A percentile compares a stretch with the other conserved stretches of the same genome.
These are phyloP conservation scores for Synchiropus splendidus DNA, from an alignment of 2,113 vertebrate species.

Conservation along the genomic window DNA sequence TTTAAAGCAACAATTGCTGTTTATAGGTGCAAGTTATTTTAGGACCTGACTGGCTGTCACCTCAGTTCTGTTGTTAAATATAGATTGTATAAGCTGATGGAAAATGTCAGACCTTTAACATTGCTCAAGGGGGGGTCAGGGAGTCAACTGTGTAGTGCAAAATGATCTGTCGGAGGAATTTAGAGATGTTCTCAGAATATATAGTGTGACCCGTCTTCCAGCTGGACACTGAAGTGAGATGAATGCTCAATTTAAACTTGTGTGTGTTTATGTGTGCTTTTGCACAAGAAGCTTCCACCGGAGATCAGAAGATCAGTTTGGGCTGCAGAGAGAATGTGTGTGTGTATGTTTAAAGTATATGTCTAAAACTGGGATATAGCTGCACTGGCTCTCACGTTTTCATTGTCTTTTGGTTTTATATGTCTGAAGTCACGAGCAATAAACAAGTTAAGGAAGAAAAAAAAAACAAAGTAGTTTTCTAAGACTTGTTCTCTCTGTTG, in stretches of 20 bases:
- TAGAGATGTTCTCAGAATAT: too few relatives aligned
- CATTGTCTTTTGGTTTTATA: constrained; percentile 32
- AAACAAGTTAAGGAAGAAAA: constrained; percentile 26
- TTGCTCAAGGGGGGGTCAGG: constrained; percentile 12
- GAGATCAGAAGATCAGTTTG: too few relatives aligned
- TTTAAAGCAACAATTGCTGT: too few relatives aligned
- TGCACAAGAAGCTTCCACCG: too few relatives aligned
- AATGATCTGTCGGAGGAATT: too few relatives aligned
- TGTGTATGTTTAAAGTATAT: constrained; percentile 1
- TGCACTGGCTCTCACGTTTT: too few relatives aligned
- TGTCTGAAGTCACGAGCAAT: constrained; percentile 42
- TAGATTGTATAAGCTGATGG: constrained; percentile 26
- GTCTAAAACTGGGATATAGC: too few relatives aligned
- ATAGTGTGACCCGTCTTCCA: too few relatives aligned
- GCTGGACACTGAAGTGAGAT: too few relatives aligned
- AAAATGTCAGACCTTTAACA: constrained; percentile 16
- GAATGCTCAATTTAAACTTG: too few relatives aligned
- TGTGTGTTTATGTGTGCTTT: too few relatives aligned
- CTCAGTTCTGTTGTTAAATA: constrained; percentile 17
- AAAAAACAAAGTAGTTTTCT: constrained; percentile 23
- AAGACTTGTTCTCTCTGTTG: constrained; percentile 20
- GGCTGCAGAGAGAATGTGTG: neutral
- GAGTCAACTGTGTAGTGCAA: too few relatives aligned
- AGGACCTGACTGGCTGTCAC: constrained; percentile 16
- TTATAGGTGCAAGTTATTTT: constrained; percentile 2